These are phyloP conservation scores for Smutsia gigantea DNA, from an alignment of 2,797 vertebrate genomes.

Conservation along the genomic window DNA sequence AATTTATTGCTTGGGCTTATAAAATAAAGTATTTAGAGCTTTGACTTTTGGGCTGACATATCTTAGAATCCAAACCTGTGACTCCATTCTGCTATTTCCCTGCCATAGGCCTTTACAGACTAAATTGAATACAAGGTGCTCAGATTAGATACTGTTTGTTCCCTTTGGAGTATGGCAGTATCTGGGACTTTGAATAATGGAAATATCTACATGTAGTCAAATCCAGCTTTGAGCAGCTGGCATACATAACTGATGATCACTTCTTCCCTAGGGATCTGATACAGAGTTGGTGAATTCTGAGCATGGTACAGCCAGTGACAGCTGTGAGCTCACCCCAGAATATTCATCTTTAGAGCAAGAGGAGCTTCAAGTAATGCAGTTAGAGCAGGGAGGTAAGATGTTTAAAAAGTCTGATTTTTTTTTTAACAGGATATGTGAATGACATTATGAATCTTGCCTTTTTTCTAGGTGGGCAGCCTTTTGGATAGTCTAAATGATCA, in stretches of 20 bases:
- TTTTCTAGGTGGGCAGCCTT: neutral
- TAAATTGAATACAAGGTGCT: neutral
- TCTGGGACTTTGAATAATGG: neutral
- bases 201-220: neutral
- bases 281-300: conserved; percentile 92
- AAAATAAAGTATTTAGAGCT: neutral
- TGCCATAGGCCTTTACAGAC: neutral
- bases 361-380: conserved; percentile 77
- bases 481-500: neutral
- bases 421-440: neutral
- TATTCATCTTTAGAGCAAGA: conserved; percentile 79
- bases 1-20: neutral
- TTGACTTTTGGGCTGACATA: neutral
- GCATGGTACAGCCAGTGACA: conserved; percentile 83
- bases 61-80: neutral
- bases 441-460: neutral
- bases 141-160: neutral
- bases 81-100: neutral
- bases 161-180: neutral
- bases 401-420: neutral
- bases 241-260: neutral
- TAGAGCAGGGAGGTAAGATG: conserved; percentile 80
- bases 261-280: conserved; percentile 92
- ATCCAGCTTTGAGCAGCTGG: neutral
- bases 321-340: conserved; percentile 78